These are phyloP conservation scores for Brachionus angularis DNA, from an alignment of 1,140 invertebrate species.

Conservation along the genomic window DNA sequence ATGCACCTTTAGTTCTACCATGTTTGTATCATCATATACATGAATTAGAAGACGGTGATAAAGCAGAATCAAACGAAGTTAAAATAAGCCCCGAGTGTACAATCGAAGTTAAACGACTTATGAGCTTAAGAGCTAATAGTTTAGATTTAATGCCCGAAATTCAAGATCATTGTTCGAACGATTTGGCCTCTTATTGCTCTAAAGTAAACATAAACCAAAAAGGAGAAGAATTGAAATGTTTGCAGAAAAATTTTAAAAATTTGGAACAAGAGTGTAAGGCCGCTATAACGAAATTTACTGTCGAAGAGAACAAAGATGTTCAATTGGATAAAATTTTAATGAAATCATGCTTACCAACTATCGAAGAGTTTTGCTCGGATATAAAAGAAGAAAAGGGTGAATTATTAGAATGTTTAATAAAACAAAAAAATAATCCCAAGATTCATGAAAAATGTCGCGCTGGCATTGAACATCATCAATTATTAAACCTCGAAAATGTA, in stretches of 20 bases:
- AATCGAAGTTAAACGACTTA: constrained; percentile 78
- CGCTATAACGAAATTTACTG: constrained; percentile 78
- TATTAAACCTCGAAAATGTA: constrained; percentile 48
- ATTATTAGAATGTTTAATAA: constrained; percentile 86
- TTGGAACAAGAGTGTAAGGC: constrained; percentile 65
- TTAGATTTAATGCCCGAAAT: constrained; percentile 90
- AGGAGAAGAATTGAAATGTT: constrained; percentile 70
- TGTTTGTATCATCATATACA: constrained; percentile 84
- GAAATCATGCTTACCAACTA: constrained; percentile 72
- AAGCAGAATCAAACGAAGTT: constrained; percentile 15
- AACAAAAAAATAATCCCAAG: constrained; percentile 78
- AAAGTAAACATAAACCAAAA: constrained; percentile 55
- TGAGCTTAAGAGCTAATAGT: constrained; percentile 81
- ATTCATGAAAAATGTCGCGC: constrained; percentile 75
- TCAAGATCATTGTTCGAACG: constrained; percentile 79
- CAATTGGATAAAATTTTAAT: constrained; percentile 78
- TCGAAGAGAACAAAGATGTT: constrained; percentile 77
- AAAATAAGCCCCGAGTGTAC: constrained; percentile 58
- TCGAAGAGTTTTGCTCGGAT: constrained; percentile 74
- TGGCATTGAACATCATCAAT: constrained; percentile 80
- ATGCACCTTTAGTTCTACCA: constrained; percentile 75
- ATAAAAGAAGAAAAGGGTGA: constrained; percentile 65
- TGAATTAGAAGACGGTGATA: constrained; percentile 45
- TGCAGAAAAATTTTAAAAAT: constrained; percentile 81
- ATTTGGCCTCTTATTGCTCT: constrained; percentile 76